A percentile compares a stretch with the other conserved stretches of the same genome.
phyloP scores from a whole-genome alignment of 2,113 vertebrate genomes.

The Otis tarda region DNA sequence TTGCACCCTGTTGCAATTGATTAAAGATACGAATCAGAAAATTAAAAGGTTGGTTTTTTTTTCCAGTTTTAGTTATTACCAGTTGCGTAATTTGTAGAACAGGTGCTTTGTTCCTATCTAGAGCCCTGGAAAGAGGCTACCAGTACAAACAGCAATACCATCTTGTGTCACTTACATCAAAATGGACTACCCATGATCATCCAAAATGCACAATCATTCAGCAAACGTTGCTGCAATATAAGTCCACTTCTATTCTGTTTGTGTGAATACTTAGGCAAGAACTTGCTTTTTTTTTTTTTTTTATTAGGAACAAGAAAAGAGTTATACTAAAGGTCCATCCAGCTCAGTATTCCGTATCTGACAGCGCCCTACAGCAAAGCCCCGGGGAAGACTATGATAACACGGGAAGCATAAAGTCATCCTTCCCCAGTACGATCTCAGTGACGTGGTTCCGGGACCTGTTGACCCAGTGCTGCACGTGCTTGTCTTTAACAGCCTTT shows the following conservation, averaged over 20 bases:
- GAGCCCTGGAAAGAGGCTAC: constrained; percentile 31
- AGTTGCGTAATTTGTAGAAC: constrained; percentile 59
- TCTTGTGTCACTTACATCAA: neutral
- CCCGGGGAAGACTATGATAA: neutral
- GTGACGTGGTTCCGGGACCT: neutral
- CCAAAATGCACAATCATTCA: neutral
- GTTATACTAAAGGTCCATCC: accelerated
- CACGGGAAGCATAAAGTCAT: neutral
- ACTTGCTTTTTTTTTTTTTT: neutral
- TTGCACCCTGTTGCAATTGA: constrained; percentile 64
- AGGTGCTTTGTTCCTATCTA: constrained; percentile 67
- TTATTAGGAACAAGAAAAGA: neutral
- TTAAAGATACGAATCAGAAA: constrained; percentile 76
- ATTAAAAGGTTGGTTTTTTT: constrained; percentile 57
- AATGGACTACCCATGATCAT: neutral
- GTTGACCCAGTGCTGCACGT: neutral
- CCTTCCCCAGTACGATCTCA: neutral
- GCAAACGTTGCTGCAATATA: neutral
- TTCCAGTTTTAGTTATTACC: constrained; percentile 63
- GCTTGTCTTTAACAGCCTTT: neutral
- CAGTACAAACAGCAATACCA: neutral
- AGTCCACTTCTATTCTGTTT: neutral
- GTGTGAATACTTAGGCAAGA: neutral
- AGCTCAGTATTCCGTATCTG: neutral
- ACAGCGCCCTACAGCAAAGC: neutral